Evolutionary conservation across 2,888 invertebrate species (phyloP).

Genomic region (Tanypteryx hageni): DNA sequence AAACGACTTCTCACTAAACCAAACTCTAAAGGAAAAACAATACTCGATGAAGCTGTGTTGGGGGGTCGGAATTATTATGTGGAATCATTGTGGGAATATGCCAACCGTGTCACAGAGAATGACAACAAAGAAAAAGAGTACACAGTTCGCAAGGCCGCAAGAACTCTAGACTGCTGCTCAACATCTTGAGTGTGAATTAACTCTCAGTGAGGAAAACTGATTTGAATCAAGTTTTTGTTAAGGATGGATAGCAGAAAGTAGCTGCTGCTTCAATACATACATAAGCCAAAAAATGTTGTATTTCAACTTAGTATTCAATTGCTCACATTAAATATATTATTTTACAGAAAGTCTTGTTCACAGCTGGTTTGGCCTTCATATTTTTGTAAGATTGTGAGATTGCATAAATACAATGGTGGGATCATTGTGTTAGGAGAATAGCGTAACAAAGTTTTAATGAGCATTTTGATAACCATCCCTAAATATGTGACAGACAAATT

Average conservation of each 20-base stretch:
- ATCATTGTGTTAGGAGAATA: too few relatives aligned
- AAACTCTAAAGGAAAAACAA: background rate
- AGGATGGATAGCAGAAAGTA: background rate
- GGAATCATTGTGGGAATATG: constrained; percentile 42
- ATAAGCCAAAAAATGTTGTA: background rate
- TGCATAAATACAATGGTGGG: too few relatives aligned
- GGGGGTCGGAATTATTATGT: constrained; percentile 19
- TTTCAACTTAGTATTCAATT: background rate
- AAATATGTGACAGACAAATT: too few relatives aligned
- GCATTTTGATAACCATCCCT: too few relatives aligned
- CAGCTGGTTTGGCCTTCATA: background rate
- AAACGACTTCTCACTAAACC: background rate
- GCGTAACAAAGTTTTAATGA: too few relatives aligned
- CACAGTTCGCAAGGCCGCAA: background rate
- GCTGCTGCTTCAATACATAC: background rate
- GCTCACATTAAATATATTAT: background rate
- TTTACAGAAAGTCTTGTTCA: background rate
- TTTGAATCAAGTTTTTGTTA: background rate
- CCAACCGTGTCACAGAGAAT: background rate
- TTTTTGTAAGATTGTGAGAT: too few relatives aligned
- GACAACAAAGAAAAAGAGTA: background rate
- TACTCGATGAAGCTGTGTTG: constrained; percentile 16
- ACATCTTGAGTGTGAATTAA: background rate
- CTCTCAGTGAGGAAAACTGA: background rate
- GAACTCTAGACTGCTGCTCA: background rate